Base-by-base conservation (phyloP, 2,888 invertebrate genomes). In the Sphaerophoria taeniata region DNA sequence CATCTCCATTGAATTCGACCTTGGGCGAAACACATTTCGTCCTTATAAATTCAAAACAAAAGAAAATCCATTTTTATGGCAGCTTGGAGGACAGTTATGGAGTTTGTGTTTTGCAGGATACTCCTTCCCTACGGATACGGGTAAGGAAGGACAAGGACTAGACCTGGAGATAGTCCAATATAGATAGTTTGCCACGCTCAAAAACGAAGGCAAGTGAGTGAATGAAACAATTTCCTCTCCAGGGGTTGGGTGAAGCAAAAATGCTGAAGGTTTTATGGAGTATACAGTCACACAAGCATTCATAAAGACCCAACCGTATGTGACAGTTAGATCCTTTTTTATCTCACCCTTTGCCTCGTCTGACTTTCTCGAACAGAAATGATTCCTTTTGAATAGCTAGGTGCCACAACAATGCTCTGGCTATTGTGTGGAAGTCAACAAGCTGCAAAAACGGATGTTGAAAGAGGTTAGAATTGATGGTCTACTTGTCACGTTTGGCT, bases 31-130 rank as follows among this genome's bases (percentile, higher is more conserved):
- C 14, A 51, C 16, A n/a, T 60, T 60, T 60, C 60, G 47, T 63
- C 47, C 3, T 9, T 55, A 12, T n/a, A 2, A 34, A 36, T 34
- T 49, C 65, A 12, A 24, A 24, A 49, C 34, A 24, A 49, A 49
- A 34, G 33, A 34, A 65, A 65, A 65, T 49, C 65, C 34, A 65
- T 36, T 65, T 61, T 65, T 65, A 65, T 65, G 49, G 5, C 36
- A 12, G 65, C n/a, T 49, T 49, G 49, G 47, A 2, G 63, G 61
- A 61, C 16, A 56, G n/a, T n/a, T 12, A 5, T 12, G 4, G 6
- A 55, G 55, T 31, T 55, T 5, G 55, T 31, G 33, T n/a, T 6
- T 24, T 47, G 6, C 4, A 14, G 7, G 24, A 11, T 51, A 24
- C 9, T 11, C 51, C 24, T 4, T 3, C 7, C 24, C 11, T 11